A percentile compares a stretch with the other conserved stretches of the same genome.
phyloP scores from a whole-genome alignment of 2,797 vertebrate species.

The Cossypha heuglini region DNA sequence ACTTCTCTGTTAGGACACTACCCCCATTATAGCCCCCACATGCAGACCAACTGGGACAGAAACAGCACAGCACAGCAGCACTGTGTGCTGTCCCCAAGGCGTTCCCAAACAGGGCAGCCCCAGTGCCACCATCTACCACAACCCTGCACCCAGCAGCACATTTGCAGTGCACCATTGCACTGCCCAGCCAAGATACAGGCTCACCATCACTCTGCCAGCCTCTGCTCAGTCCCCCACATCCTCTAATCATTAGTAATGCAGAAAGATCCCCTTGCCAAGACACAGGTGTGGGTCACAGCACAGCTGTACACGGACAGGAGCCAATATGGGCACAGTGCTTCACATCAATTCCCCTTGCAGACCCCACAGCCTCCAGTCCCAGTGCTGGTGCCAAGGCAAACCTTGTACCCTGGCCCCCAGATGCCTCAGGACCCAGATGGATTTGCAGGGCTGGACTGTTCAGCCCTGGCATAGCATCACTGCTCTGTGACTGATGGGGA shows the following conservation, averaged over 20 bases:
- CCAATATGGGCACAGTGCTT: not conserved
- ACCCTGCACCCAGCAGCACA: not conserved
- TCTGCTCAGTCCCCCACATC: not conserved
- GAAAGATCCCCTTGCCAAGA: not conserved
- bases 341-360: not conserved
- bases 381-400: not conserved
- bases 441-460: not conserved
- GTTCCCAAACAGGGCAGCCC: not conserved
- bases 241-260: fast-evolving
- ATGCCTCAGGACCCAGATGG: fast-evolving
- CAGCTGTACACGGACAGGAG: fast-evolving
- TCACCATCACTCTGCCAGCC: not conserved
- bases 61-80: fast-evolving
- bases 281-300: not conserved
- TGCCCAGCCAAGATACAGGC: not conserved
- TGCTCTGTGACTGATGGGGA: not conserved
- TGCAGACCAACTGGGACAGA: fast-evolving
- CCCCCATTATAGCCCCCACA: not conserved
- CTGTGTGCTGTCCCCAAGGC: not conserved
- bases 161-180: not conserved
- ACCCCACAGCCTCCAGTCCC: not conserved
- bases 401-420: fast-evolving
- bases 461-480: not conserved
- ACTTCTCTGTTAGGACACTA: not conserved
- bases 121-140: not conserved